These are phyloP conservation scores for Propithecus coquereli DNA, from an alignment of 2,113 vertebrate species.

Conservation along the genomic window DNA sequence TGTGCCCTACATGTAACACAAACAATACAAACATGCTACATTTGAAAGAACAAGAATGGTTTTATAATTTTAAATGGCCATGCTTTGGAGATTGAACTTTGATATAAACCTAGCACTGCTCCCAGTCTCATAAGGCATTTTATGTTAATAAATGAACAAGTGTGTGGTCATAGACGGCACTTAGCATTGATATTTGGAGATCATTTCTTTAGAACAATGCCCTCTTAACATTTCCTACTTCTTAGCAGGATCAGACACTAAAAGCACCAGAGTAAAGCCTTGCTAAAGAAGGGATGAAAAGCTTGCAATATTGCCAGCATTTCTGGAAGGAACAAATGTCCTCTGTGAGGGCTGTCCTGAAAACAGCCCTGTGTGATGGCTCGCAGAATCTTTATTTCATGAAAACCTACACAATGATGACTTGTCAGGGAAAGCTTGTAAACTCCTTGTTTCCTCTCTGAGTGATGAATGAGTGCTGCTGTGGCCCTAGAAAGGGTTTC, in stretches of 20 bases:
- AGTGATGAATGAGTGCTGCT: background rate
- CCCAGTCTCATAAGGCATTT: background rate
- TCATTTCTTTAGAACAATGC: slow-evolving; percentile 36
- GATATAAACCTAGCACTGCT: background rate
- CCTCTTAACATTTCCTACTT: slow-evolving; percentile 54
- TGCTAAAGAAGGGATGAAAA: slow-evolving; percentile 53
- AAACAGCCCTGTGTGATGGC: slow-evolving; percentile 21
- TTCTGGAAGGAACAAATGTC: slow-evolving; percentile 49
- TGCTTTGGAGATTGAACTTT: background rate
- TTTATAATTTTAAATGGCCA: slow-evolving; percentile 2
- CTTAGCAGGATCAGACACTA: slow-evolving; percentile 43
- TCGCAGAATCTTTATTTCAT: slow-evolving; percentile 39
- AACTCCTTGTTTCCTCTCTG: slow-evolving; percentile 21
- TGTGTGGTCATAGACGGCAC: background rate
- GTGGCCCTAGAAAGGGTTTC: background rate
- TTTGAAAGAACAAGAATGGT: background rate
- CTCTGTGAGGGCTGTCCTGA: slow-evolving; percentile 34
- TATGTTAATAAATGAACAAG: background rate
- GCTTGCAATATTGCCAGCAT: slow-evolving; percentile 39
- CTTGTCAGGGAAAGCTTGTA: slow-evolving; percentile 50
- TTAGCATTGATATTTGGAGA: slow-evolving; percentile 3
- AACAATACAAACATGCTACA: background rate
- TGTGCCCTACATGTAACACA: background rate
- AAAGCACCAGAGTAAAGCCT: slow-evolving; percentile 18
- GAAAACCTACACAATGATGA: slow-evolving; percentile 30